Evolutionary conservation across 2,888 invertebrate genomes (phyloP).

Genomic region (Drosophila demipolita): DNA sequence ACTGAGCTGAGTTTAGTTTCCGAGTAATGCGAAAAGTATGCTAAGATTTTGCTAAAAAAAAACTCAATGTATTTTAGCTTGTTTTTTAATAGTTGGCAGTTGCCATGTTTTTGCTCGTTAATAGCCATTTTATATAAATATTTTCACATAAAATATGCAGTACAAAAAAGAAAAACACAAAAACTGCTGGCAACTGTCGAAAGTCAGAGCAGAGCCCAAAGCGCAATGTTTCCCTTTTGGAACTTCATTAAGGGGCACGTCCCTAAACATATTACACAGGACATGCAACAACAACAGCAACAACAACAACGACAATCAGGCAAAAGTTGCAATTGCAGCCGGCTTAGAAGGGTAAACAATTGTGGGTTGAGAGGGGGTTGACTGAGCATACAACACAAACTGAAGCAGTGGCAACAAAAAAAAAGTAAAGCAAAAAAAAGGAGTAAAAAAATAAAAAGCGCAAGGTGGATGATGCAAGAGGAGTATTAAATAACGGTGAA

Average conservation of each 20-base stretch:
- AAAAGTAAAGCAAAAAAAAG: conserved; percentile 2
- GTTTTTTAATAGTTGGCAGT: neutral
- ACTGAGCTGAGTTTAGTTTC: neutral
- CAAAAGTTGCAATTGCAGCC: conserved; percentile 71
- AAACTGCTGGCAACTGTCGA: conserved; percentile 67
- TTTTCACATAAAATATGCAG: conserved; percentile 25
- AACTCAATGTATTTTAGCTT: neutral
- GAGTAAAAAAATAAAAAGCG: conserved; percentile 61
- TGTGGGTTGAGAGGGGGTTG: conserved; percentile 30
- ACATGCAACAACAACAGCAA: conserved; percentile 15
- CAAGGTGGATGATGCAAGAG: conserved; percentile 77
- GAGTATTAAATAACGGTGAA: conserved; percentile 67
- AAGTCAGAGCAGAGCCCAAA: conserved; percentile 53
- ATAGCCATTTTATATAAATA: conserved; percentile 46
- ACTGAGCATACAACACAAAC: conserved; percentile 3
- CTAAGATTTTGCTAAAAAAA: conserved; percentile 21
- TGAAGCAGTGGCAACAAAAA: neutral
- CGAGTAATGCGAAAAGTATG: conserved; percentile 59
- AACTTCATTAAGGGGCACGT: conserved; percentile 66
- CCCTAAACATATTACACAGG: conserved; percentile 31
- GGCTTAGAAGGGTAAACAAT: conserved; percentile 28
- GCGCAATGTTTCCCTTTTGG: conserved; percentile 38
- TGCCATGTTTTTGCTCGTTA: neutral
- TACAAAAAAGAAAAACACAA: conserved; percentile 40
- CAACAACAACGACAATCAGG: conserved; percentile 26